A percentile compares a stretch with the other conserved stretches of the same genome.
Conservation (phyloP, 1,140 invertebrate genomes). For the Diorhabda sublineata region DNA sequence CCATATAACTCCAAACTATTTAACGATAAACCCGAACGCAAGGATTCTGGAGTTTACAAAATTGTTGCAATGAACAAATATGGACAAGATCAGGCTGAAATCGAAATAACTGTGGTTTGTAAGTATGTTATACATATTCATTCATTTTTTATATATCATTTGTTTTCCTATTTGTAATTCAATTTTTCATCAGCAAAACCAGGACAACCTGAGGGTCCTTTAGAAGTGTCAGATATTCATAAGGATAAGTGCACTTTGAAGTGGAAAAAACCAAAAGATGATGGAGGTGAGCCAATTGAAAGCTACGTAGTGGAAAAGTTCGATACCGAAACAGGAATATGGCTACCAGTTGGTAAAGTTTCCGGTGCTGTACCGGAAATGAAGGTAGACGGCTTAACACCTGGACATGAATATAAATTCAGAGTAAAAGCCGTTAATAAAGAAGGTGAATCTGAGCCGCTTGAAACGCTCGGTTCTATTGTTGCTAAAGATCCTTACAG, state of each 20-base stretch:
- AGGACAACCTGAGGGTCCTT: conserved; percentile 86
- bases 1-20: conserved; percentile 84
- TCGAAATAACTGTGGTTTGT: conserved; percentile 88
- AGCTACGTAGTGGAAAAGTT: conserved; percentile 95
- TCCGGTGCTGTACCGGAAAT: conserved; percentile 73
- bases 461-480: conserved; percentile 87
- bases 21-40: conserved; percentile 75
- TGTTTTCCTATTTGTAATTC: not conserved
- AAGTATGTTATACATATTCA: conserved; percentile 47
- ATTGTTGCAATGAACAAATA: conserved; percentile 81
- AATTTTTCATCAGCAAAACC: conserved; percentile 69
- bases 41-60: conserved; percentile 82
- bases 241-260: conserved; percentile 93
- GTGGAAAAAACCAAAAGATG: conserved; percentile 97
- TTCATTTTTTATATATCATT: not conserved
- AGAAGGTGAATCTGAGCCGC: conserved; percentile 94
- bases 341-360: conserved; percentile 82
- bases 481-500: conserved; percentile 96
- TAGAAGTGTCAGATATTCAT: conserved; percentile 91
- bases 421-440: conserved; percentile 95
- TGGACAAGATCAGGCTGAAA: conserved; percentile 83
- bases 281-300: conserved; percentile 93
- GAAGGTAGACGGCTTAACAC: conserved; percentile 81
- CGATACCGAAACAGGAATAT: conserved; percentile 84
- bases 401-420: conserved; percentile 97